Evolutionary conservation across 2,797 vertebrate species (phyloP).

Genomic region (Thunnus albacares): DNA sequence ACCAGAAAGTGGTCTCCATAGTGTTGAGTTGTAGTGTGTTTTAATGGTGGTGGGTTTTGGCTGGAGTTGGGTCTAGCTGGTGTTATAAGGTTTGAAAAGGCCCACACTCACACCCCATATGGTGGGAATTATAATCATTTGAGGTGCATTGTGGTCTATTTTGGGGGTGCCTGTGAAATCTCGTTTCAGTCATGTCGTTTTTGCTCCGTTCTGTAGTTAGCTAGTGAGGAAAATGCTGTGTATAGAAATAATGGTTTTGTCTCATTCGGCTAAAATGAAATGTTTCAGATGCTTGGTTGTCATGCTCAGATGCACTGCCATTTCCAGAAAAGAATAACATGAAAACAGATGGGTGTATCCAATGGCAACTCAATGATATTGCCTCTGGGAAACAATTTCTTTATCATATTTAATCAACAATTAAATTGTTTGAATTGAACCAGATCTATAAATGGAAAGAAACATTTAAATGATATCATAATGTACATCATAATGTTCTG

Average conservation of each 20-base stretch:
- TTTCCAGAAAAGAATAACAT: constrained; percentile 56
- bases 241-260: constrained; percentile 49
- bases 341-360: constrained; percentile 22
- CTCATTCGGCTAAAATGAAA: constrained; percentile 46
- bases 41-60: constrained; percentile 72
- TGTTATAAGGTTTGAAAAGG: constrained; percentile 61
- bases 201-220: constrained; percentile 38
- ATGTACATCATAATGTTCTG: not conserved
- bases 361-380: constrained; percentile 31
- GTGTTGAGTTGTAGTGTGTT: constrained; percentile 65
- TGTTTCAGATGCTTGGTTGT: constrained; percentile 58
- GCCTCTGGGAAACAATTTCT: constrained; percentile 9
- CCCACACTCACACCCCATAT: constrained; percentile 75
- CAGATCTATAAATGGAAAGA: constrained; percentile 6
- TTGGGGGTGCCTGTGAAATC: constrained; percentile 60
- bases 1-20: constrained; percentile 77
- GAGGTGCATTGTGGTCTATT: constrained; percentile 74
- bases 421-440: constrained; percentile 25
- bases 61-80: constrained; percentile 59
- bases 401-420: constrained; percentile 30
- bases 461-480: not conserved
- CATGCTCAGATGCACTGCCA: constrained; percentile 49
- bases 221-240: constrained; percentile 41
- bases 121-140: constrained; percentile 80
- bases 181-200: constrained; percentile 46